Conservation (phyloP, 2,113 vertebrate genomes). For the Circaetus gallicus region DNA sequence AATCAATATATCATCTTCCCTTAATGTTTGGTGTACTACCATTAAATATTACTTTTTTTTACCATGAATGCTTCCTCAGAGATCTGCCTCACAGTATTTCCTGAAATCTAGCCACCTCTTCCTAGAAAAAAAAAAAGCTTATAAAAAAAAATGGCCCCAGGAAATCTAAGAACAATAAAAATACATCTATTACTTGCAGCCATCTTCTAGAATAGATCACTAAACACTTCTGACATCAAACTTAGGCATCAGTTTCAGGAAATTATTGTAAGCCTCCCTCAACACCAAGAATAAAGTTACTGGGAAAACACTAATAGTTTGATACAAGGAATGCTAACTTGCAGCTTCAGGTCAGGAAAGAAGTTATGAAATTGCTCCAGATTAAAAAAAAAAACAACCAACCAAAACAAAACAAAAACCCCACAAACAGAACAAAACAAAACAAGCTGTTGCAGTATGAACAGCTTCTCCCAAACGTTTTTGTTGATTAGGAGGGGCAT, state of each 20-base stretch:
- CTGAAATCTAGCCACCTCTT: neutral
- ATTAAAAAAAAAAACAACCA: too few relatives aligned
- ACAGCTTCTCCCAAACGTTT: neutral
- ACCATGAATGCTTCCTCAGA: neutral
- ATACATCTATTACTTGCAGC: neutral
- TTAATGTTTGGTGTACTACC: neutral
- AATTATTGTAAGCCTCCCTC: neutral
- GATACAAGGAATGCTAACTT: neutral
- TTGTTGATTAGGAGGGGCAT: neutral
- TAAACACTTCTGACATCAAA: neutral
- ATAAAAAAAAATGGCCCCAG: neutral
- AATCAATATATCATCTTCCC: neutral
- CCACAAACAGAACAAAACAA: too few relatives aligned
- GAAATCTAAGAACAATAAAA: neutral
- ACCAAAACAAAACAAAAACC: neutral
- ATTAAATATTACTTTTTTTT: neutral
- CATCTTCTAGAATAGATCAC: neutral
- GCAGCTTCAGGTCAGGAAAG: neutral
- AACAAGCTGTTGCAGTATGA: neutral
- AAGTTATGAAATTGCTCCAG: neutral
- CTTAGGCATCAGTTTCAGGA: neutral
- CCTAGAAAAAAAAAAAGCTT: neutral
- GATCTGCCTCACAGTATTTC: neutral
- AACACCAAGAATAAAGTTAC: neutral
- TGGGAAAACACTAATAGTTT: neutral